Evolutionary conservation across 2,888 invertebrate species (phyloP), one percentile per base, ranked within the genome.

Genomic region (Drosophila kanekoi): DNA sequence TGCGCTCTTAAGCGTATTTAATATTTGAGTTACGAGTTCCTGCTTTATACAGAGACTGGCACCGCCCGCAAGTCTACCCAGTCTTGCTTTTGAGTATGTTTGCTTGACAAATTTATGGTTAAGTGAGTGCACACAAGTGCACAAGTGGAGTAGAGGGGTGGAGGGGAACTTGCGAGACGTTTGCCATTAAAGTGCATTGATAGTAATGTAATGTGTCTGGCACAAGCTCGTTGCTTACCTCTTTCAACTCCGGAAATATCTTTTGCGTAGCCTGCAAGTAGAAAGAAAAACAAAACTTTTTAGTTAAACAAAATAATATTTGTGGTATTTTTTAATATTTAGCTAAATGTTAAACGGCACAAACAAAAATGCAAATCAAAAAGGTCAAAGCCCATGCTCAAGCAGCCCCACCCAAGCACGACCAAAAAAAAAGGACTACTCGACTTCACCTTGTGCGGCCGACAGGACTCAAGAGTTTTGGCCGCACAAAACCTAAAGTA

Each of bases 181-280:
- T 53, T 53, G 16, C 38, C 14, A 44, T 49, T 64, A 44, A 60
- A 56, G 28, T 51, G 13, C 38, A 40, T 40, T 43, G 41, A 57
- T 41, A 23, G 51, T 23, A n/a, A n/a, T 18, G 32, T 37, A 38
- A 28, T 38, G n/a, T 33, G 11, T 45, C n/a, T 53, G 40, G 16
- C 40, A 9, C 16, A n/a, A 16, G 38, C 28, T 8, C 14, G 20
- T 37, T 32, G 81, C 92, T 89, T 89, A 92, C 92, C 92, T 91
- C 91, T 91, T 90, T 92, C 91, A 91, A 92, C 91, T 91, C 92
- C 89, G 79, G 91, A 90, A 89, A 92, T 92, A 81, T 92, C 92
- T 92, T 92, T 92, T 92, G 92, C 92, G 92, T 92, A 92, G 83
- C 95, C 95, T 95, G 94, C 35, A 94, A 95, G 82, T 91, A 76